These are phyloP conservation scores for Phyto melanocephala DNA, from an alignment of 2,888 invertebrate species.

Conservation along the genomic window DNA sequence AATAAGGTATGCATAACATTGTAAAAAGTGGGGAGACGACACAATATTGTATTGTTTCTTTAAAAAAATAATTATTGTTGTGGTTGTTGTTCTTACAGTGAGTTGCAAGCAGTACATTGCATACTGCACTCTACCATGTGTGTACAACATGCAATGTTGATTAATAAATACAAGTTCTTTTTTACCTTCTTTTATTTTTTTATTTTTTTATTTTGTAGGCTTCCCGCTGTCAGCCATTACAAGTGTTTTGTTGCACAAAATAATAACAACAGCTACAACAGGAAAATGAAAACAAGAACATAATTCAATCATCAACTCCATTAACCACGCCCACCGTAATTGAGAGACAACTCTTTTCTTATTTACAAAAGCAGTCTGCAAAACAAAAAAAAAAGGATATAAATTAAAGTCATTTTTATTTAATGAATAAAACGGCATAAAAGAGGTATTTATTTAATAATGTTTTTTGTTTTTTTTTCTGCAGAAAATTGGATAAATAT, in stretches of 20 bases:
- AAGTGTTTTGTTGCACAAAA: slow-evolving; percentile 57
- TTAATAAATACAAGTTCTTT: slow-evolving; percentile 2
- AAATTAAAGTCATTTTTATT: slow-evolving; percentile 56
- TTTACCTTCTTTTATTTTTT: background rate
- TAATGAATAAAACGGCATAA: slow-evolving; percentile 49
- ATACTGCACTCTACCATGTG: slow-evolving; percentile 37
- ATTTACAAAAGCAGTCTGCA: slow-evolving; percentile 31
- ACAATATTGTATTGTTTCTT: slow-evolving; percentile 18
- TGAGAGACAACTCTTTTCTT: slow-evolving; percentile 60
- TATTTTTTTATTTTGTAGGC: slow-evolving; percentile 37
- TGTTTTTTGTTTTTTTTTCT: slow-evolving; percentile 8
- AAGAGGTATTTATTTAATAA: slow-evolving; percentile 38
- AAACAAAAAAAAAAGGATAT: slow-evolving; percentile 23
- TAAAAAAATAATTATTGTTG: background rate
- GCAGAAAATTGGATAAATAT: background rate
- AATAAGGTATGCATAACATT: slow-evolving; percentile 12
- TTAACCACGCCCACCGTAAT: slow-evolving; percentile 64
- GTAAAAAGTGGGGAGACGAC: slow-evolving; percentile 34
- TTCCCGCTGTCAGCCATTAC: slow-evolving; percentile 63
- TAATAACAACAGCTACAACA: slow-evolving; percentile 33
- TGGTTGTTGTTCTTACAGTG: slow-evolving; percentile 8
- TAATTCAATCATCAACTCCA: slow-evolving; percentile 63
- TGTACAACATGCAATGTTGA: slow-evolving; percentile 54
- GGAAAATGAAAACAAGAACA: slow-evolving; percentile 35
- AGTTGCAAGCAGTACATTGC: slow-evolving; percentile 27